Conservation (phyloP, 2,113 vertebrate species). For the Heterochromis multidens region DNA sequence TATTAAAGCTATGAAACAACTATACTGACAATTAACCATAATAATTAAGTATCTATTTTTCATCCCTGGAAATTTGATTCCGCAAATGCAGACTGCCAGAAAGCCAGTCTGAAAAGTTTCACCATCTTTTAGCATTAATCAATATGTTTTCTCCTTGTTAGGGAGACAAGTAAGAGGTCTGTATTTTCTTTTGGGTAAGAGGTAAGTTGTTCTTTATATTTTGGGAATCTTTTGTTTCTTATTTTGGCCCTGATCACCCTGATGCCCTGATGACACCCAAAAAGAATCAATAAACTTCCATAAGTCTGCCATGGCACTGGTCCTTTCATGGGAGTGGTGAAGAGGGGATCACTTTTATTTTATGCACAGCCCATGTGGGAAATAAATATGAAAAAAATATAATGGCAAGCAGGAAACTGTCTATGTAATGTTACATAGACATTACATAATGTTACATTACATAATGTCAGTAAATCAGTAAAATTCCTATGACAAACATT, state of each 20-base stretch:
- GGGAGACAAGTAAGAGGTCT: not conserved
- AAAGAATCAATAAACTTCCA: not conserved
- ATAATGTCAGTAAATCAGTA: too few species aligned
- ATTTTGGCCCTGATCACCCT: not conserved
- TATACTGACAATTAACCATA: not conserved
- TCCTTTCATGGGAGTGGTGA: not conserved
- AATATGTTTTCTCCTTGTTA: not conserved
- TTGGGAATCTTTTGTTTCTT: not conserved
- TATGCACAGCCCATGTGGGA: accelerated
- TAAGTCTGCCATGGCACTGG: too few species aligned
- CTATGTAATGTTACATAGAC: too few species aligned
- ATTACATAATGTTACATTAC: too few species aligned
- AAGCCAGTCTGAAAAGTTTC: not conserved
- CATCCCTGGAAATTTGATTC: not conserved
- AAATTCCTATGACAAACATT: too few species aligned
- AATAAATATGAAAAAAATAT: not conserved
- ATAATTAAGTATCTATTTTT: not conserved
- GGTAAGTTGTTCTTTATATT: not conserved
- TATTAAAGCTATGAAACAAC: not conserved
- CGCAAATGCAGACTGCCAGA: not conserved
- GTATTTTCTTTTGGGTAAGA: not conserved
- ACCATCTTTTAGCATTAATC: slow-evolving; percentile 25
- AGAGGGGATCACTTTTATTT: too few species aligned
- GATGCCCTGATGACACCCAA: not conserved
- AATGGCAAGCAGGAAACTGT: not conserved